Percentiles rank a stretch among this genome's conserved stretches.
Evolutionary conservation across 2,888 invertebrate genomes (phyloP).

Genomic region (Harmothoe impar): DNA sequence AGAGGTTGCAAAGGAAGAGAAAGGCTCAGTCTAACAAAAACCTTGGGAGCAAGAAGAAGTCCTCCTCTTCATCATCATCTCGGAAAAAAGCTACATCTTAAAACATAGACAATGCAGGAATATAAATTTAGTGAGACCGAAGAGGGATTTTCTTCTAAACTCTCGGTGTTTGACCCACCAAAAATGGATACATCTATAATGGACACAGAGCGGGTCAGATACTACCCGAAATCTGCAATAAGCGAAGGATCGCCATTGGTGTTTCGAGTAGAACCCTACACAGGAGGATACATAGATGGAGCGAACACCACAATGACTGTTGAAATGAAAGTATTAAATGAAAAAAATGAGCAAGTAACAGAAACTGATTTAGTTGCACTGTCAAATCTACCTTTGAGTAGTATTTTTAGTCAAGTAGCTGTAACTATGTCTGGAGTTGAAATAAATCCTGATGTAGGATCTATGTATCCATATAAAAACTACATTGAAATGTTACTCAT

Average conservation of each 20-base stretch:
- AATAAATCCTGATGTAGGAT: not conserved
- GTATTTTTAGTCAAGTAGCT: not conserved
- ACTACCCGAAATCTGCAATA: not conserved
- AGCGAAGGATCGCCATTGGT: too few relatives aligned
- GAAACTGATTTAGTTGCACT: not conserved
- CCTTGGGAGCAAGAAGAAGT: not conserved
- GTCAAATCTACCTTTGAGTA: slow-evolving; percentile 7
- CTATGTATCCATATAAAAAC: not conserved
- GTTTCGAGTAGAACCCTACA: not conserved
- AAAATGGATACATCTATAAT: not conserved
- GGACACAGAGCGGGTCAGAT: too few relatives aligned
- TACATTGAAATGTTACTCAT: too few relatives aligned
- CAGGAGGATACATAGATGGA: not conserved
- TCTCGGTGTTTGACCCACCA: not conserved
- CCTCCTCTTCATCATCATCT: too few relatives aligned
- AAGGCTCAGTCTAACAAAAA: not conserved
- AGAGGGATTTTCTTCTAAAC: too few relatives aligned
- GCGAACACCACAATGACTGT: not conserved
- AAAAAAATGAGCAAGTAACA: not conserved
- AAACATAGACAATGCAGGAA: not conserved
- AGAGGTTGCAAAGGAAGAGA: not conserved
- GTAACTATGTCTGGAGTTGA: too few relatives aligned
- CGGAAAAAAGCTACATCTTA: not conserved
- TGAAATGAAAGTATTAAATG: not conserved
- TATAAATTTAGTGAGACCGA: too few relatives aligned